Evolutionary conservation across 1,140 invertebrate species (phyloP).

Genomic region (Drosophila arizonae): DNA sequence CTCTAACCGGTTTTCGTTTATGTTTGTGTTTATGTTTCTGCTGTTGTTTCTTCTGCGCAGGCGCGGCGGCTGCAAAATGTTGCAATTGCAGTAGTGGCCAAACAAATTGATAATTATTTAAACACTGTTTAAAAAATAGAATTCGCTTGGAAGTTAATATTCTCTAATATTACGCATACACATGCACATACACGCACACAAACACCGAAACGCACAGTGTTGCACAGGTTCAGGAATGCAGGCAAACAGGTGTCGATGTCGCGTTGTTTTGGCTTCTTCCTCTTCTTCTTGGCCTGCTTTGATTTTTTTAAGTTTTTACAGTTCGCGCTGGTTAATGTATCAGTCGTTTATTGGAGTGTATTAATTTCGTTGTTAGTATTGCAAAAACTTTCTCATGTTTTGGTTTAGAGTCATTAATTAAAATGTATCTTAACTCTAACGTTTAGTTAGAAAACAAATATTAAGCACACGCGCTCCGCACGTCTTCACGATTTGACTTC

Average conservation of each 20-base stretch:
- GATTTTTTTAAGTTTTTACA: slow-evolving; percentile 30
- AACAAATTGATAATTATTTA: slow-evolving; percentile 53
- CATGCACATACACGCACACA: slow-evolving; percentile 28
- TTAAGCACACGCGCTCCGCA: slow-evolving; percentile 25
- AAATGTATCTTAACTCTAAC: slow-evolving; percentile 6
- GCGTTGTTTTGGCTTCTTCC: slow-evolving; percentile 38
- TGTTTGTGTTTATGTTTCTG: slow-evolving; percentile 58
- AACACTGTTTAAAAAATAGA: slow-evolving; percentile 29
- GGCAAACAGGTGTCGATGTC: slow-evolving; percentile 61
- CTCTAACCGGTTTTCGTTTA: slow-evolving; percentile 62
- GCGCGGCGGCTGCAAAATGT: slow-evolving; percentile 42
- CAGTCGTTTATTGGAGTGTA: slow-evolving; percentile 14
- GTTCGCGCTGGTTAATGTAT: slow-evolving; percentile 21
- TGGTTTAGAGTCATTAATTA: slow-evolving; percentile 12
- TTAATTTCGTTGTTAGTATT: slow-evolving; percentile 23
- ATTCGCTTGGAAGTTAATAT: slow-evolving; percentile 19
- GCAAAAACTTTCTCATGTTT: slow-evolving; percentile 7
- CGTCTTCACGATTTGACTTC: slow-evolving; percentile 28
- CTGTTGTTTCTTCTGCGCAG: slow-evolving; percentile 36
- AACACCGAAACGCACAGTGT: slow-evolving; percentile 10
- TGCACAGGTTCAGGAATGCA: slow-evolving; percentile 50
- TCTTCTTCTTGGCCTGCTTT: slow-evolving; percentile 38
- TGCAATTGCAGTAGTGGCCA: slow-evolving; percentile 46
- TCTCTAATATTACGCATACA: slow-evolving; percentile 8
- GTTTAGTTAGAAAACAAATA: slow-evolving; percentile 17